Evolutionary conservation across 2,797 vertebrate species (phyloP).

Genomic region (Echeneis naucrates): DNA sequence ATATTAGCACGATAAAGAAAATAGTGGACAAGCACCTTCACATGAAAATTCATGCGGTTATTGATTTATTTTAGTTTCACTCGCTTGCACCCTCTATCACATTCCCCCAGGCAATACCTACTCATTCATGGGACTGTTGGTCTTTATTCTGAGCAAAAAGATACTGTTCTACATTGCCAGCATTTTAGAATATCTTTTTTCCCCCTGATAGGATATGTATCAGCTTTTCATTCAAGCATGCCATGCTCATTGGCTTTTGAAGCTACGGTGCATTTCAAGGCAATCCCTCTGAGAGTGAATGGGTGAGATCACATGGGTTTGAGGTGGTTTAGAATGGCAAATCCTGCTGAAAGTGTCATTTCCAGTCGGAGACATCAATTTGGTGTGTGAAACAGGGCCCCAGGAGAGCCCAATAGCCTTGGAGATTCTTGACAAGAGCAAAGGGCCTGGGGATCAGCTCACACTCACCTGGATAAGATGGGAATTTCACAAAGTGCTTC

Average conservation of each 20-base stretch:
- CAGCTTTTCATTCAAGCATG: constrained; percentile 76
- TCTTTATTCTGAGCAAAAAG: constrained; percentile 71
- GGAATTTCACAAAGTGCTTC: constrained; percentile 73
- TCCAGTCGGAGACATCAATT: constrained; percentile 86
- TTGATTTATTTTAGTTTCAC: constrained; percentile 72
- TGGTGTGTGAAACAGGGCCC: constrained; percentile 83
- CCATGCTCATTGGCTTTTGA: constrained; percentile 82
- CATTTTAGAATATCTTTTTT: constrained; percentile 74
- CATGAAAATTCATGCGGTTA: constrained; percentile 74
- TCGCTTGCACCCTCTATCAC: constrained; percentile 48
- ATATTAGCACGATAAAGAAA: constrained; percentile 69
- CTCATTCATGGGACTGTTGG: constrained; percentile 67
- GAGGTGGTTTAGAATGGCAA: constrained; percentile 88
- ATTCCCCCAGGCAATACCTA: constrained; percentile 61
- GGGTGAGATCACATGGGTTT: constrained; percentile 85
- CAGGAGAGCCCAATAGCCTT: constrained; percentile 81
- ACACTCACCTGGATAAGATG: constrained; percentile 81
- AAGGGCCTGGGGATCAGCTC: constrained; percentile 82
- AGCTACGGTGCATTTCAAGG: constrained; percentile 79
- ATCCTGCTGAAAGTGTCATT: constrained; percentile 88
- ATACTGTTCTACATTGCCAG: constrained; percentile 73
- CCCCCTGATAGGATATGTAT: constrained; percentile 67
- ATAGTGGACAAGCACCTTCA: constrained; percentile 62
- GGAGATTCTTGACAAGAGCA: constrained; percentile 84
- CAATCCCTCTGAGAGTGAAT: constrained; percentile 83